phyloP scores from a whole-genome alignment of 2,113 vertebrate species.

The Leucoraja erinaceus region DNA sequence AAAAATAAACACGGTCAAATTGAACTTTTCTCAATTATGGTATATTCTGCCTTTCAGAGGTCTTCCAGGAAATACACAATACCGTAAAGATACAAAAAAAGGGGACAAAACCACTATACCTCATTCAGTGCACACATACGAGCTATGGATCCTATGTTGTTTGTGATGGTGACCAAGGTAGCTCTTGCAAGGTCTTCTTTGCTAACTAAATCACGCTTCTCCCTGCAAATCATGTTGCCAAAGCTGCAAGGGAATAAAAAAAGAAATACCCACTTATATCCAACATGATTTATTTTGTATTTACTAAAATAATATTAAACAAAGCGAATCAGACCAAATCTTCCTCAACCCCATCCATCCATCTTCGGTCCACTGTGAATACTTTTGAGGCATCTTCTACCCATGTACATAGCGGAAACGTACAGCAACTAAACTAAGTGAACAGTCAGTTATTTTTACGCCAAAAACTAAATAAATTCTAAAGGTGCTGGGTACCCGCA shows the following conservation, averaged over 20 bases:
- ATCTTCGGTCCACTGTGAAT: background rate
- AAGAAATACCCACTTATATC: background rate
- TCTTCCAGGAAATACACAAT: background rate
- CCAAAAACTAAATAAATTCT: background rate
- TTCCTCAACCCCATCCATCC: background rate
- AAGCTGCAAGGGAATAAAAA: slow-evolving; percentile 53
- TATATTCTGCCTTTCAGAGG: background rate
- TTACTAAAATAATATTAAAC: background rate
- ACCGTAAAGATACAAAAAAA: background rate
- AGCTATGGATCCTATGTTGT: slow-evolving; percentile 70
- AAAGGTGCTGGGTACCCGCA: background rate
- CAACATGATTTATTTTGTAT: background rate
- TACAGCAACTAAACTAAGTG: background rate
- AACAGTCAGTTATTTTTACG: no score
- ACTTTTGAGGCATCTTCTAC: background rate
- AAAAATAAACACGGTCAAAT: background rate
- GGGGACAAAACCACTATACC: slow-evolving; percentile 46
- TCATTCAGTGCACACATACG: slow-evolving; percentile 73
- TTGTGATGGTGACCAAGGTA: slow-evolving; percentile 70
- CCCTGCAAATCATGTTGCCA: slow-evolving; percentile 76
- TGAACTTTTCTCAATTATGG: background rate
- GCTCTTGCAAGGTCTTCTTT: slow-evolving; percentile 73
- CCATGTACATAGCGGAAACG: background rate
- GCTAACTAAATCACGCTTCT: slow-evolving; percentile 67
- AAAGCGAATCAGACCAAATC: background rate